These are phyloP conservation scores for Cordilura impudica DNA, from an alignment of 2,888 invertebrate genomes.

Conservation along the genomic window DNA sequence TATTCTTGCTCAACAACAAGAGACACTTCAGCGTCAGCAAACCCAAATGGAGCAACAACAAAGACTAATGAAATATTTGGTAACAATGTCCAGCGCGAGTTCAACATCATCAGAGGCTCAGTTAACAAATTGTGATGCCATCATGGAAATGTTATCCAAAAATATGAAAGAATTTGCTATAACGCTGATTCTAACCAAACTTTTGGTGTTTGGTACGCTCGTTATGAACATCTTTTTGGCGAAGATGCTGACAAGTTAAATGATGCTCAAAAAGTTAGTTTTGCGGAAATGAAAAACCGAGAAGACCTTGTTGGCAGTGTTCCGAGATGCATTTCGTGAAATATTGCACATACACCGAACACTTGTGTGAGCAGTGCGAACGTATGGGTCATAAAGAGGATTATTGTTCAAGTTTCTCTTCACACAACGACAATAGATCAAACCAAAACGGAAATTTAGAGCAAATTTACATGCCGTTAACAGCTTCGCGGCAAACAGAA, in stretches of 20 bases:
- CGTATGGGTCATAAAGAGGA: constrained; percentile 47
- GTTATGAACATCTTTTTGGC: constrained; percentile 21
- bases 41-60: constrained; percentile 10
- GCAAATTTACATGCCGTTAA: too few species aligned
- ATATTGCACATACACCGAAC: too few species aligned
- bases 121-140: neutral
- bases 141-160: neutral
- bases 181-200: neutral
- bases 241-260: constrained; percentile 10
- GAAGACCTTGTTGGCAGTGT: constrained; percentile 48
- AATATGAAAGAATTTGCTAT: neutral
- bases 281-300: constrained; percentile 25
- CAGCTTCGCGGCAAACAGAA: too few species aligned
- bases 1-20: constrained; percentile 10
- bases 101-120: neutral
- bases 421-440: too few species aligned
- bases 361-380: too few species aligned
- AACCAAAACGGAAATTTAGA: too few species aligned
- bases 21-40: neutral
- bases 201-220: neutral
- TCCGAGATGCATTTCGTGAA: constrained; percentile 40
- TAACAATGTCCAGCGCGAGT: neutral
- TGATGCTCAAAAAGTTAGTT: constrained; percentile 26
- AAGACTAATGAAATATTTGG: constrained; percentile 12
- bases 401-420: constrained; percentile 46